phyloP scores from a whole-genome alignment of 2,113 vertebrate species.

The Lophura nycthemera region DNA sequence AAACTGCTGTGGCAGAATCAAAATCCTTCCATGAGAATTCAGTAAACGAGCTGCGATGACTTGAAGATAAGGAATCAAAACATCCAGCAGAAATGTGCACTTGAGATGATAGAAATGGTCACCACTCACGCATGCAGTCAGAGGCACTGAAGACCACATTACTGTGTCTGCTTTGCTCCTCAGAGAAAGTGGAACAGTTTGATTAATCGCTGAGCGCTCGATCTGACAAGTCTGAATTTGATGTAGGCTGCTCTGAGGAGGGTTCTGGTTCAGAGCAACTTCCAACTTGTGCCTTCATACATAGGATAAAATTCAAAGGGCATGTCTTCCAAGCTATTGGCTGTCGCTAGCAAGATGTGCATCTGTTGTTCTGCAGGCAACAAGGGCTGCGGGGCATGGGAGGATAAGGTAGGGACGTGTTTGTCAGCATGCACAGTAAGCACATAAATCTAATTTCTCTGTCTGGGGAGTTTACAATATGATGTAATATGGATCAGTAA shows the following conservation, averaged over 20 bases:
- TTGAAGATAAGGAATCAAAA: background rate
- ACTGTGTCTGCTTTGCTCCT: background rate
- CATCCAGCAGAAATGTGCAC: background rate
- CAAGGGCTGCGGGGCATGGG: accelerated
- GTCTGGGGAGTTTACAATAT: background rate
- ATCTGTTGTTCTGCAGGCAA: background rate
- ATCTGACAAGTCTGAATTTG: background rate
- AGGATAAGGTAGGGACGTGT: background rate
- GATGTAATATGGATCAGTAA: background rate
- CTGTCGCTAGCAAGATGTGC: background rate
- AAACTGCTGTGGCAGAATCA: accelerated
- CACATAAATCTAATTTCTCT: background rate
- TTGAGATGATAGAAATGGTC: accelerated
- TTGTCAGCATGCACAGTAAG: background rate
- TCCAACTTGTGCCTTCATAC: accelerated
- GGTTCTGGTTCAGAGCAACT: background rate
- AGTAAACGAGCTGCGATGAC: background rate
- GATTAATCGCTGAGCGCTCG: background rate
- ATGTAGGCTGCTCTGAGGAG: background rate
- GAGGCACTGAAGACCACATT: background rate
- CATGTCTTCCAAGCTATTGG: accelerated
- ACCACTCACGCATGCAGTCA: background rate
- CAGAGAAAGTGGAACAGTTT: accelerated
- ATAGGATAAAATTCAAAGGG: background rate
- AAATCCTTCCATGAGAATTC: accelerated